Percentiles rank a stretch among this genome's conserved stretches.
Evolutionary conservation across 2,113 vertebrate species (phyloP).

Genomic region (Nothoprocta perdicaria): DNA sequence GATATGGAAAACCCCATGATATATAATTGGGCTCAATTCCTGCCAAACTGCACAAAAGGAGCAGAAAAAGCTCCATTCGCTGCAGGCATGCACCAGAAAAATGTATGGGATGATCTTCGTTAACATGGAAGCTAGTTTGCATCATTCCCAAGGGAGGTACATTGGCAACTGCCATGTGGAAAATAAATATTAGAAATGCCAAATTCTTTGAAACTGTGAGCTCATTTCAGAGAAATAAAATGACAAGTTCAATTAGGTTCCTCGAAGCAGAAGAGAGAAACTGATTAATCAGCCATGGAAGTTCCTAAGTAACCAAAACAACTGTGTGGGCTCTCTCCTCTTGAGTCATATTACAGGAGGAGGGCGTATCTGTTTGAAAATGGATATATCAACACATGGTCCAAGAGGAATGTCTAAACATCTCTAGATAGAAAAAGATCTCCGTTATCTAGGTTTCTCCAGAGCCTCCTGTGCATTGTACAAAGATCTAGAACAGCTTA

Average conservation of each 20-base stretch:
- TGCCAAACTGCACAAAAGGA: constrained; percentile 5
- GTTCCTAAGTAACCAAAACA: constrained; percentile 75
- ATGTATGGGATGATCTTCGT: background rate
- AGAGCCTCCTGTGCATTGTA: background rate
- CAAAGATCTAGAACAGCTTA: background rate
- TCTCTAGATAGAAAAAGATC: constrained; percentile 26
- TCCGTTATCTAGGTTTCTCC: background rate
- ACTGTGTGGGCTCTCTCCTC: constrained; percentile 72
- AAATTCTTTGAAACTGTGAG: constrained; percentile 18
- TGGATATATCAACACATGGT: constrained; percentile 55
- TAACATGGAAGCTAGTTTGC: background rate
- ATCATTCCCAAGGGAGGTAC: background rate
- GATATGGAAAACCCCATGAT: background rate
- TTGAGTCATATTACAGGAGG: constrained; percentile 70
- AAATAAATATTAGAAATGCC: constrained; percentile 66
- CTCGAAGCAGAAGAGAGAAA: constrained; percentile 65
- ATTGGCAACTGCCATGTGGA: background rate
- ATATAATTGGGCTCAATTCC: background rate
- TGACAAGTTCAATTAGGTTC: constrained; percentile 70
- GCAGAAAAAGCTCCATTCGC: background rate
- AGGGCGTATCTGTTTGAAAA: constrained; percentile 60
- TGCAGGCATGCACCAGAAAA: background rate
- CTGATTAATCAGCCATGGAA: constrained; percentile 73
- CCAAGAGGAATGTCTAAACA: constrained; percentile 45
- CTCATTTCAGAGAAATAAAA: constrained; percentile 56